Conservation (phyloP, 2,113 vertebrate species). For the Macquaria ambigua region DNA sequence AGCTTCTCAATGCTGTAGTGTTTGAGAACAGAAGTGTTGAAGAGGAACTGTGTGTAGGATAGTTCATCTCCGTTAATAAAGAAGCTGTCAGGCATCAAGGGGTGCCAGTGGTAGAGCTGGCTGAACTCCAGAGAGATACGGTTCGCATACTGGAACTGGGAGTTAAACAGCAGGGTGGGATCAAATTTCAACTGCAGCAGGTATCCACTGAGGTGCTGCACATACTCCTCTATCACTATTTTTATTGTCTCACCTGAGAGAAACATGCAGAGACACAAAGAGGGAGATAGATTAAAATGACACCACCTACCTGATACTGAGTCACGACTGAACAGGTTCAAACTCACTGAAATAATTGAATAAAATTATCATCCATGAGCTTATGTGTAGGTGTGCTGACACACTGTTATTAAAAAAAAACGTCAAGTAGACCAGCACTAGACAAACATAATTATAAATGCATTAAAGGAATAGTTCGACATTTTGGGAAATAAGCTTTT, state of each 20-base stretch:
- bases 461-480: background rate
- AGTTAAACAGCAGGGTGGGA: constrained; percentile 89
- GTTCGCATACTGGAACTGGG: constrained; percentile 93
- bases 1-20: constrained; percentile 91
- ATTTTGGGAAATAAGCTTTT: background rate
- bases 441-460: background rate
- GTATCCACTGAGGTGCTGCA: constrained; percentile 98
- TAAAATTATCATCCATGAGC: background rate
- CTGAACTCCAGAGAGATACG: constrained; percentile 95
- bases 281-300: background rate
- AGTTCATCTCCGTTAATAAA: constrained; percentile 85
- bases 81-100: constrained; percentile 95
- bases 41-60: constrained; percentile 90
- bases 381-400: background rate
- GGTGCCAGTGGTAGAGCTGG: constrained; percentile 99
- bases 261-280: background rate
- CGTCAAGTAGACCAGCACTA: background rate
- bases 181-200: constrained; percentile 92
- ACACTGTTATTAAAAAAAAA: background rate
- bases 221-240: constrained; percentile 96
- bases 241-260: constrained; percentile 93
- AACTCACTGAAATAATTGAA: background rate
- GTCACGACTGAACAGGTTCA: background rate
- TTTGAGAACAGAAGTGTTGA: constrained; percentile 91
- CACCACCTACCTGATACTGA: background rate